phyloP scores from a whole-genome alignment of 2,888 invertebrate species.

The Smittia aterrima region DNA sequence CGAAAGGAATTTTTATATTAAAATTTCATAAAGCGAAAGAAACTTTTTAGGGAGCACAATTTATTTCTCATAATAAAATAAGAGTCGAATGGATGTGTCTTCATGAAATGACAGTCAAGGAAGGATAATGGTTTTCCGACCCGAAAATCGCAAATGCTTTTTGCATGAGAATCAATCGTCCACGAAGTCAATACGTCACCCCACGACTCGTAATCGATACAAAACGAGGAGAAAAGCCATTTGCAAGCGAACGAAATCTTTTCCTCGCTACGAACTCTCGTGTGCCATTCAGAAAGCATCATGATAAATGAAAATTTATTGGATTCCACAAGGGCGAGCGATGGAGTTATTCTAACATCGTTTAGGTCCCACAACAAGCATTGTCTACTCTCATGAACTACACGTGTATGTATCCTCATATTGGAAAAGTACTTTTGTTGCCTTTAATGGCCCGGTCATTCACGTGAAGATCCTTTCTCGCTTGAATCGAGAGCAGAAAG shows the following conservation, averaged over 20 bases:
- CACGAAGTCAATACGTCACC: slow-evolving; percentile 4
- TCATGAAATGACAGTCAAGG: slow-evolving; percentile 5
- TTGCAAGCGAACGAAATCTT: background rate
- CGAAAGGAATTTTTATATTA: slow-evolving; percentile 34
- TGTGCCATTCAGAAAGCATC: slow-evolving; percentile 27
- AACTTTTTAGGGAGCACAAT: background rate
- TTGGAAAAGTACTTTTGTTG: slow-evolving; percentile 24
- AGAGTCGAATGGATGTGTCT: background rate
- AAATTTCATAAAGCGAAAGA: slow-evolving; percentile 30
- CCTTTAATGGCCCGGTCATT: slow-evolving; percentile 30
- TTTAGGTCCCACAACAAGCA: background rate
- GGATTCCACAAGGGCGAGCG: slow-evolving; percentile 25
- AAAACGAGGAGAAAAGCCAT: background rate
- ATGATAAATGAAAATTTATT: slow-evolving; percentile 40
- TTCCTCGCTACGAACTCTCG: background rate
- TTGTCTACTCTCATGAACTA: slow-evolving; percentile 35
- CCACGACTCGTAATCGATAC: background rate
- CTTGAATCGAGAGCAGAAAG: background rate
- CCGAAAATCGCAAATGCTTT: slow-evolving; percentile 1
- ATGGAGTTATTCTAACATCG: slow-evolving; percentile 21
- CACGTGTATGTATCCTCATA: background rate
- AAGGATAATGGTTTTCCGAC: slow-evolving; percentile 1
- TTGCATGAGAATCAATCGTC: slow-evolving; percentile 19
- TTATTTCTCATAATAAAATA: slow-evolving; percentile 3
- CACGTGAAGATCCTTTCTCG: background rate